Conservation (phyloP, 2,888 invertebrate genomes). For the Timema cristinae region DNA sequence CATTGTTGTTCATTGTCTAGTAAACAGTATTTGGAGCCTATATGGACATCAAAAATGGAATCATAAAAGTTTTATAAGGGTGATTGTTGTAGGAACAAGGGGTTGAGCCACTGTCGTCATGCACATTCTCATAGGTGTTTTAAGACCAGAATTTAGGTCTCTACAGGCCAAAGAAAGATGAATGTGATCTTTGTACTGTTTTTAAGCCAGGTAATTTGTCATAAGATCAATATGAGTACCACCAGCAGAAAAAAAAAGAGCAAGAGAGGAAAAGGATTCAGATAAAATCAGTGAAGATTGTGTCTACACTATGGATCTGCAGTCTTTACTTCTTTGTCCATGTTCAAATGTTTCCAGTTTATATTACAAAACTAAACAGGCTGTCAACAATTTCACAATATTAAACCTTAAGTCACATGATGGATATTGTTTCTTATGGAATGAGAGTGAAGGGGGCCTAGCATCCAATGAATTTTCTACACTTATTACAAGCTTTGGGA, state of each 20-base stretch:
- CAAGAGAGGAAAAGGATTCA: slow-evolving; percentile 8
- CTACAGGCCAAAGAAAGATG: not conserved
- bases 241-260: not conserved
- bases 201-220: not conserved
- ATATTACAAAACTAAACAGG: not conserved
- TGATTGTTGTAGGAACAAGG: not conserved
- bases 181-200: not conserved
- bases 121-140: not conserved
- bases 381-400: slow-evolving; percentile 7
- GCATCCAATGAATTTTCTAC: slow-evolving; percentile 1
- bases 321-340: not conserved
- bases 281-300: not conserved
- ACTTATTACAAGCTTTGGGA: not conserved
- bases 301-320: slow-evolving; percentile 3
- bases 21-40: slow-evolving; percentile 8
- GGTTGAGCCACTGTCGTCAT: not conserved
- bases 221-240: not conserved
- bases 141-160: not conserved
- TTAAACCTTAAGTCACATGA: not conserved
- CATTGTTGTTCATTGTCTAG: not conserved
- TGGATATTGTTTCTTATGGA: slow-evolving; percentile 12
- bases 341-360: slow-evolving; percentile 7
- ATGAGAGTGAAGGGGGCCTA: slow-evolving; percentile 5
- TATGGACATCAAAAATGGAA: not conserved
- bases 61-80: not conserved